Evolutionary conservation across 2,113 vertebrate genomes (phyloP).

Genomic region (Ailurus styani): DNA sequence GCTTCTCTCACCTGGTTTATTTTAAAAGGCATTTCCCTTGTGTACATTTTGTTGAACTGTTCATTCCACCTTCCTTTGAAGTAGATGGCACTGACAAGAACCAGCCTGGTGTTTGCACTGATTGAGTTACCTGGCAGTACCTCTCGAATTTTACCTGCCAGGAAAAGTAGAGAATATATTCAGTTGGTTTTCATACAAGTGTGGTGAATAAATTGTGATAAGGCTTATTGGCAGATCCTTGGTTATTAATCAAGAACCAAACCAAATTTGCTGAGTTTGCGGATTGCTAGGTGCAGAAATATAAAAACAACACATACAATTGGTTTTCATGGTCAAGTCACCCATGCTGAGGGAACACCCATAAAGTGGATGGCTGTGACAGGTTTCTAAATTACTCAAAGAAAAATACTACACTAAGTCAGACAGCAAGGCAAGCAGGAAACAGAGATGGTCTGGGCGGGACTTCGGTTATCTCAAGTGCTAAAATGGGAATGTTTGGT

Average conservation of each 20-base stretch:
- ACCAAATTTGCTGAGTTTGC: background rate
- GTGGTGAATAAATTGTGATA: background rate
- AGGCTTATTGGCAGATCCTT: background rate
- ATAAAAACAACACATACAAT: fast-evolving
- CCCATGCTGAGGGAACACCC: too few relatives aligned
- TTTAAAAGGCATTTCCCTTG: constrained; percentile 85
- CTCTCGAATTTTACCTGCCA: constrained; percentile 90
- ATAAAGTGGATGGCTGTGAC: background rate
- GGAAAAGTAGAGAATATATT: background rate
- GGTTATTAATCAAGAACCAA: background rate
- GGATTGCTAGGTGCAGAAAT: background rate
- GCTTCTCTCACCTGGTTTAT: constrained; percentile 81
- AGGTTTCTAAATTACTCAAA: background rate
- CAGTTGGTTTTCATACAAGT: background rate
- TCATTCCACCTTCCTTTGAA: constrained; percentile 92
- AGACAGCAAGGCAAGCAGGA: background rate
- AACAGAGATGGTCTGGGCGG: background rate
- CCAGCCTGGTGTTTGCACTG: constrained; percentile 79
- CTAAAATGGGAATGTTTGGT: background rate
- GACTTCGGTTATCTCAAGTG: fast-evolving
- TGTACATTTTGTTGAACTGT: constrained; percentile 77
- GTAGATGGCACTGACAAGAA: constrained; percentile 92
- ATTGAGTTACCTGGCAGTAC: constrained; percentile 82
- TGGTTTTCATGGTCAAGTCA: background rate
- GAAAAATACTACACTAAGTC: background rate